phyloP scores from a whole-genome alignment of 2,888 invertebrate genomes.

The Coecobrya sp. region DNA sequence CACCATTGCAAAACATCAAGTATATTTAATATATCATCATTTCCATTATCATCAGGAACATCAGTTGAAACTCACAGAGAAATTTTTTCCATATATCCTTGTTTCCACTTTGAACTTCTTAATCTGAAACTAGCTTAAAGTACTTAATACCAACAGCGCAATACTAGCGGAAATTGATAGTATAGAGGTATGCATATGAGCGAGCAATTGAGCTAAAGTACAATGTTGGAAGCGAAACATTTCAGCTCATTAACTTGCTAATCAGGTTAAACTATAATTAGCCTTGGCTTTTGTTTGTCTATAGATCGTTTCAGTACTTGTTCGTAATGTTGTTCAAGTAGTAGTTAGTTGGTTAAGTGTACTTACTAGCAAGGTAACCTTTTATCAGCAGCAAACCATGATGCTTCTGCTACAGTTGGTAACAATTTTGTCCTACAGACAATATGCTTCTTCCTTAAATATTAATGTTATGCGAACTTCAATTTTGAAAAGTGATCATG shows the following conservation, averaged over 20 bases:
- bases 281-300: conserved; percentile 78
- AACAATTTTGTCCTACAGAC: conserved; percentile 18
- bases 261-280: conserved; percentile 82
- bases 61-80: conserved; percentile 39
- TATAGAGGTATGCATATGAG: not conserved
- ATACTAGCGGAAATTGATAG: conserved; percentile 35
- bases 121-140: conserved; percentile 37
- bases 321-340: conserved; percentile 51
- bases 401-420: not conserved
- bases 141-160: conserved; percentile 29
- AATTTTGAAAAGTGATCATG: conserved; percentile 70
- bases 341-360: conserved; percentile 58
- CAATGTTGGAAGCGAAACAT: conserved; percentile 69
- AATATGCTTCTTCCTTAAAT: conserved; percentile 46
- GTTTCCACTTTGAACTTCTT: conserved; percentile 67
- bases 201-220: conserved; percentile 59
- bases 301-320: conserved; percentile 52
- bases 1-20: conserved; percentile 7
- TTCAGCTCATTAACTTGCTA: conserved; percentile 81
- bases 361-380: conserved; percentile 52
- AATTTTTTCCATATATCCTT: conserved; percentile 56
- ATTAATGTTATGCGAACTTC: conserved; percentile 61
- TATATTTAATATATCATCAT: not conserved
- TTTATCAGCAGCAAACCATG: conserved; percentile 50
- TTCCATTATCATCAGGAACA: not conserved